A percentile compares a stretch with the other conserved stretches of the same genome.
These are phyloP conservation scores for Vanessa tameamea DNA, from an alignment of 1,140 invertebrate genomes.

Conservation along the genomic window DNA sequence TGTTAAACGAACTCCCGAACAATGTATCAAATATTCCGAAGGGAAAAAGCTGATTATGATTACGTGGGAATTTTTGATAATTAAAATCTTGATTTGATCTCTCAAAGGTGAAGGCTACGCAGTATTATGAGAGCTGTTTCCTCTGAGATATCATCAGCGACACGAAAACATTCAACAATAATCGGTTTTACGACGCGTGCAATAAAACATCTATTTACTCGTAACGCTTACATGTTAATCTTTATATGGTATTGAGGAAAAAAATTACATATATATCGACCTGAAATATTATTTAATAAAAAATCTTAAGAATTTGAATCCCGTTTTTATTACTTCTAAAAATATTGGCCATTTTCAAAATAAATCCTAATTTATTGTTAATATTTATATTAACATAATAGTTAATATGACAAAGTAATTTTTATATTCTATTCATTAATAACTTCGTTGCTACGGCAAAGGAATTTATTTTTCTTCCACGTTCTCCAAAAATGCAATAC, in stretches of 20 bases:
- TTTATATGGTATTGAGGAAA: no score
- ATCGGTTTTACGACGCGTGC: slow-evolving; percentile 9
- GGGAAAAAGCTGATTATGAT: slow-evolving; percentile 6
- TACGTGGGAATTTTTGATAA: slow-evolving; percentile 15
- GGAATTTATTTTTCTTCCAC: no score
- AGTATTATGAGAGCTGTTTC: slow-evolving; percentile 17
- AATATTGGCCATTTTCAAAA: background rate
- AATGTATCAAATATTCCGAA: slow-evolving; percentile 17
- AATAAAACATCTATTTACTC: slow-evolving; percentile 8
- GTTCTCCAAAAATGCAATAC: no score
- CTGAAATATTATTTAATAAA: background rate
- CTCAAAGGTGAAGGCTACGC: slow-evolving; percentile 27
- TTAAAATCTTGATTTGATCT: slow-evolving; percentile 21
- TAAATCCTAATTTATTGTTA: no score
- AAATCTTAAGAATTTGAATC: background rate
- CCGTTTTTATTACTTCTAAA: background rate
- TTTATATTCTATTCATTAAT: no score
- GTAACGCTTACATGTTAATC: no score
- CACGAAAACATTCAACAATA: slow-evolving; percentile 15
- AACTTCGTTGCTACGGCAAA: no score
- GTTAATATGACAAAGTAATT: no score
- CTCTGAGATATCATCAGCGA: slow-evolving; percentile 26
- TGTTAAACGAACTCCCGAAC: background rate
- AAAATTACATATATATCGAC: background rate
- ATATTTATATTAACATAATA: no score